Conservation (phyloP, 2,113 vertebrate species). For the Synodontis membranacea region DNA sequence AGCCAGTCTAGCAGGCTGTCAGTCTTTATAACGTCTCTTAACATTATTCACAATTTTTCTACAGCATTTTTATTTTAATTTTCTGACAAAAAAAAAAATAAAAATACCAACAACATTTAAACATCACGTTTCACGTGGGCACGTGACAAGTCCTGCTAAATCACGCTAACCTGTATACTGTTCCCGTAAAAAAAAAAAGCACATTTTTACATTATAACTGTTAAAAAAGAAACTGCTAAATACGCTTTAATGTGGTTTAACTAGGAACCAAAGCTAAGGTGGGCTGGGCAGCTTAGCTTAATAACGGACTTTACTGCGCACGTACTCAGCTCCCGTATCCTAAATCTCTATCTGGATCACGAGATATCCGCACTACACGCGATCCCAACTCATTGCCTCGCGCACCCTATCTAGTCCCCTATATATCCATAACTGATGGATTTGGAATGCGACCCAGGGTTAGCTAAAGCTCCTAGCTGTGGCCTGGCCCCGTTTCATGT, state of each 20-base stretch:
- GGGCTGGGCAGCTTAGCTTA: not conserved
- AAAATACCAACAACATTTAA: not conserved
- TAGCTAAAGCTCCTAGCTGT: not conserved
- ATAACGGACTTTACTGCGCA: not conserved
- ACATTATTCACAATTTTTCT: too few species aligned
- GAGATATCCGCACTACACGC: not conserved
- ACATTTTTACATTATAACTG: not conserved
- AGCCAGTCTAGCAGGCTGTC: not conserved
- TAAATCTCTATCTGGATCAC: not conserved
- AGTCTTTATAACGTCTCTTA: too few species aligned
- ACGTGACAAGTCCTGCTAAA: not conserved
- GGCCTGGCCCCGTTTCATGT: not conserved
- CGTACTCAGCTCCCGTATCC: not conserved
- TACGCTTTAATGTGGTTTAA: not conserved
- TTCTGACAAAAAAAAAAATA: not conserved
- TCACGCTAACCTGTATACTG: not conserved
- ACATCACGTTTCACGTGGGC: too few species aligned
- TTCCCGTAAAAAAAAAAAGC: not conserved
- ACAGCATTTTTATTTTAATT: not conserved
- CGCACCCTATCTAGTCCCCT: not conserved
- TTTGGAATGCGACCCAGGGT: too few species aligned
- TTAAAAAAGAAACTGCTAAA: not conserved
- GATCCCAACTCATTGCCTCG: too few species aligned
- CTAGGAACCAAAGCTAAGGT: not conserved
- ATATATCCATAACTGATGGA: not conserved